Evolutionary conservation across 2,113 vertebrate genomes (phyloP).

Genomic region (Rana temporaria): DNA sequence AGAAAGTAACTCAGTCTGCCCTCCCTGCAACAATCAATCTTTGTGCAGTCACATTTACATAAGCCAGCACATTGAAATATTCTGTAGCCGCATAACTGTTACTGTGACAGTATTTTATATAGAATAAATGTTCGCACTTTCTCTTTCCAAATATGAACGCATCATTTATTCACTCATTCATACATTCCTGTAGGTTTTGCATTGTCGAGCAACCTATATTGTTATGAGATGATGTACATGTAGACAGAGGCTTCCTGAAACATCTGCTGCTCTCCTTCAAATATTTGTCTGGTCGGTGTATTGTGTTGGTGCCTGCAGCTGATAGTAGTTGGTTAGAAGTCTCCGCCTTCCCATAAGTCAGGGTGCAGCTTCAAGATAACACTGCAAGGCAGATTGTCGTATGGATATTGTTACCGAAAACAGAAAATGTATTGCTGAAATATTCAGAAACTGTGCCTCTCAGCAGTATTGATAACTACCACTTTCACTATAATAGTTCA

Average conservation of each 20-base stretch:
- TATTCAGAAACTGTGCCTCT: background rate
- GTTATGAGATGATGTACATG: background rate
- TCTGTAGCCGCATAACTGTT: too few relatives aligned
- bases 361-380: constrained; percentile 46
- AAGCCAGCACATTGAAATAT: background rate
- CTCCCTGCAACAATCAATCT: background rate
- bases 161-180: background rate
- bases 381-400: constrained; percentile 21
- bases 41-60: background rate
- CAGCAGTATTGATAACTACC: background rate
- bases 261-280: background rate
- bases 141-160: background rate
- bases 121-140: background rate
- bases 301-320: constrained; percentile 25
- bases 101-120: background rate
- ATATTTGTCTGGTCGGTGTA: background rate
- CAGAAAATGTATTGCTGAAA: constrained; percentile 10
- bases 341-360: constrained; percentile 3
- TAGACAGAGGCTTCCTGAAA: background rate
- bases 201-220: background rate
- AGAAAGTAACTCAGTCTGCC: background rate
- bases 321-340: constrained; percentile 1
- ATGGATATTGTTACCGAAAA: constrained; percentile 24
- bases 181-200: background rate
- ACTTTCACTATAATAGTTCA: background rate